phyloP scores from a whole-genome alignment of 2,797 vertebrate genomes.

The Manis javanica region DNA sequence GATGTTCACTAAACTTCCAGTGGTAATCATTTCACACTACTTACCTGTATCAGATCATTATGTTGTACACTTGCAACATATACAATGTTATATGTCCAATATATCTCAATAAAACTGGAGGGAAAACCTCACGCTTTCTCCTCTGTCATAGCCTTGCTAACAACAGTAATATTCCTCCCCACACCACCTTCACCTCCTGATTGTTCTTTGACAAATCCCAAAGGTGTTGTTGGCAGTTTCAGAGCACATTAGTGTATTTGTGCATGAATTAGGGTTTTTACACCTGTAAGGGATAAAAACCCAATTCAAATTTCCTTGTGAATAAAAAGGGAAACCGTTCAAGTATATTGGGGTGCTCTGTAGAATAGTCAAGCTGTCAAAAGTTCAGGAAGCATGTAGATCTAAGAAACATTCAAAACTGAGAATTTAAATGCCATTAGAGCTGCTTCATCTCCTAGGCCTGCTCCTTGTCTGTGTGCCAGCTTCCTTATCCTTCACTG shows the following conservation, averaged over 20 bases:
- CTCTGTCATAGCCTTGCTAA: neutral
- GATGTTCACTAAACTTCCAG: neutral
- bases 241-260: neutral
- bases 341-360: neutral
- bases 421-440: neutral
- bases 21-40: neutral
- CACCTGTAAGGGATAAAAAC: neutral
- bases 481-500: neutral
- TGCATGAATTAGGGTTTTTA: neutral
- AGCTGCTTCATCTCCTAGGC: neutral
- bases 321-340: neutral
- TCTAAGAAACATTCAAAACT: neutral
- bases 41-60: neutral
- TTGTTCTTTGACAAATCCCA: neutral
- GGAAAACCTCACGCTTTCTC: neutral
- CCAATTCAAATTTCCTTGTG: neutral
- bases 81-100: neutral
- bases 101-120: neutral
- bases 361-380: neutral
- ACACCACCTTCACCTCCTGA: too few relatives aligned
- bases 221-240: neutral
- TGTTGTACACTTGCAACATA: neutral
- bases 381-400: neutral
- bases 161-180: neutral
- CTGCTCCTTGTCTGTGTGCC: accelerated